Evolutionary conservation across 2,888 invertebrate genomes (phyloP), one percentile per base, ranked within the genome.

Genomic region (Pinctada fucata): DNA sequence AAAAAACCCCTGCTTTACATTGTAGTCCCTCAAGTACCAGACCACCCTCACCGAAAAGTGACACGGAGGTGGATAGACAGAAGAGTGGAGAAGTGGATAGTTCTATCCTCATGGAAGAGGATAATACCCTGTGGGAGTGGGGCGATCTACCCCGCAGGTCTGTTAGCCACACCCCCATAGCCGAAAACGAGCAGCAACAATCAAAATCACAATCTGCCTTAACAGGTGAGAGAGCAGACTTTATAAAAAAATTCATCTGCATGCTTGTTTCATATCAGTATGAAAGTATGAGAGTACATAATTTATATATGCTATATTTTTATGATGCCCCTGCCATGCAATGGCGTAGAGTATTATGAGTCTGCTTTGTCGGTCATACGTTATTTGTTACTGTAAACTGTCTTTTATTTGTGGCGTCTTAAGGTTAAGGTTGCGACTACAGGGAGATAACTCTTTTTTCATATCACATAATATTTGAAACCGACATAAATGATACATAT

Each of bases 51-150:
- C 88, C 89, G 2, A 97, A 97, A 92, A 98, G 98, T 66, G 99
- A 99, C 93, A 97, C 98, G 0, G 99, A 99, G 92, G 96, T 97
- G 90, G 98, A 98, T 93, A 90, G 92, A 77, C 89, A 85, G 77
- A 92, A 86, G 64, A 87, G 81, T 52, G 58, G 77, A 1, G 76
- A 79, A 49, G 73, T 76, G 8, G 81, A 86, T 52, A 78, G 82
- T 4, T 68, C 84, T 2, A 78, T 84, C 5, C 67, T 83, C 3
- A 72, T 79, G 3, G 80, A 85, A 66, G 88, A 87, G 58, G 83
- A 86, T 16, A 84, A 84, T 47, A 88, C 89, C 5, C 83, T 88
- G 49, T 91, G 91, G 91, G 88, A 88, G 72, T 91, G 91, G 91
- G 91, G 91, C 45, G 84, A 86, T 67, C 84, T 91, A 50, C 91